Percentiles rank a stretch among this genome's conserved stretches.
Conservation (phyloP, 2,797 vertebrate genomes). For the Chelon auratus region DNA sequence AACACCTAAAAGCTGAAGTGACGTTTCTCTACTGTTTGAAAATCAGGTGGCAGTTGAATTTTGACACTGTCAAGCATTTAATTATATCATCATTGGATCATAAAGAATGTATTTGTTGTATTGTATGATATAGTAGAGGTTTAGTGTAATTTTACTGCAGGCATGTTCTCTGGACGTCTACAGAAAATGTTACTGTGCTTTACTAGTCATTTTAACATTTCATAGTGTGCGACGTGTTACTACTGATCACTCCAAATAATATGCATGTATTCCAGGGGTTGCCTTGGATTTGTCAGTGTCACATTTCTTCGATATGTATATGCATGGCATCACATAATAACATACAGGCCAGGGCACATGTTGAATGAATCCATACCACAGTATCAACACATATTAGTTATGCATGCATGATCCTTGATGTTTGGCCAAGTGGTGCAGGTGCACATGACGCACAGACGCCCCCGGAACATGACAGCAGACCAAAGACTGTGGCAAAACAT, state of each 20-base stretch:
- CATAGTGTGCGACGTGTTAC: too few relatives aligned
- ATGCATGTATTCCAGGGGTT: not conserved
- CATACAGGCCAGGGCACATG: conserved; percentile 12
- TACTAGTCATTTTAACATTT: too few relatives aligned
- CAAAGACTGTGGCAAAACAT: conserved; percentile 6
- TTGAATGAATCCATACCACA: conserved; percentile 26
- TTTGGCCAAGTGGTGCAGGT: conserved; percentile 45
- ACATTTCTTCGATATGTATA: not conserved
- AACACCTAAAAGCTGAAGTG: not conserved
- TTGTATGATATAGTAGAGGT: too few relatives aligned
- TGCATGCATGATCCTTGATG: conserved; percentile 54
- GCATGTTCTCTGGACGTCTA: too few relatives aligned
- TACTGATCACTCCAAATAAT: too few relatives aligned
- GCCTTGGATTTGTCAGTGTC: conserved; percentile 15
- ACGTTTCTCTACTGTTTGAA: too few relatives aligned
- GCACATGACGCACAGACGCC: conserved; percentile 17
- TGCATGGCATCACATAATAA: not conserved
- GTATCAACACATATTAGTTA: conserved; percentile 30
- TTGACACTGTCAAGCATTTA: too few relatives aligned
- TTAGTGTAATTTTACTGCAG: too few relatives aligned
- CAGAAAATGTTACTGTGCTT: too few relatives aligned
- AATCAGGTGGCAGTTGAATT: too few relatives aligned
- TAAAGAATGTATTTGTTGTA: too few relatives aligned
- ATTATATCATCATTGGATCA: too few relatives aligned
- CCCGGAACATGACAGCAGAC: conserved; percentile 14